phyloP scores from a whole-genome alignment of 1,140 invertebrate genomes.

The Drosophila nasuta region DNA sequence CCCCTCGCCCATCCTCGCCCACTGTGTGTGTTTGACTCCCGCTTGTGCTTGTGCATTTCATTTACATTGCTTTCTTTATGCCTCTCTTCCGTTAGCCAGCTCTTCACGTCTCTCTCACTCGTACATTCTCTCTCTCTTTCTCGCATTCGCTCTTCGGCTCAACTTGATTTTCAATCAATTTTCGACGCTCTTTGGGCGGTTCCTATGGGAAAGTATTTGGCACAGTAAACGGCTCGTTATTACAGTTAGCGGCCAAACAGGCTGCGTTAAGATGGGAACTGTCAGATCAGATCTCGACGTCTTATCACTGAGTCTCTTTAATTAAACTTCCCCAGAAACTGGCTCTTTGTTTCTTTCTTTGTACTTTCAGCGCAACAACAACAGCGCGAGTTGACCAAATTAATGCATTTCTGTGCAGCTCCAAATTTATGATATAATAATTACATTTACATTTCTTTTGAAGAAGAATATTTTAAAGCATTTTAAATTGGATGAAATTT shows the following conservation, averaged over 20 bases:
- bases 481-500: no score
- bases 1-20: slow-evolving; percentile 1
- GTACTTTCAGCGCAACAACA: background rate
- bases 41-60: slow-evolving; percentile 12
- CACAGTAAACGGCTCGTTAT: slow-evolving; percentile 74
- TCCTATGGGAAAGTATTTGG: slow-evolving; percentile 78
- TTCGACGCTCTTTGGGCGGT: slow-evolving; percentile 56
- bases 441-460: background rate
- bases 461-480: background rate
- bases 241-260: slow-evolving; percentile 66
- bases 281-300: background rate
- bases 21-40: background rate
- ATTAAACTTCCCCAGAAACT: background rate
- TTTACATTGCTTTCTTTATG: slow-evolving; percentile 66
- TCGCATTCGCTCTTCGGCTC: background rate
- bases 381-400: background rate
- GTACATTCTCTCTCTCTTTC: slow-evolving; percentile 1
- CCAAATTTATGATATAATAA: background rate
- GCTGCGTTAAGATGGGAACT: slow-evolving; percentile 1
- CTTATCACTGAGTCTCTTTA: background rate
- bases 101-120: background rate
- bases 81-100: slow-evolving; percentile 20
- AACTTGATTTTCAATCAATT: slow-evolving; percentile 75
- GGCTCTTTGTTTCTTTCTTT: background rate
- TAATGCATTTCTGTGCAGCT: background rate